Evolutionary conservation across 2,113 vertebrate species (phyloP).

Genomic region (Hemichromis elongatus): DNA sequence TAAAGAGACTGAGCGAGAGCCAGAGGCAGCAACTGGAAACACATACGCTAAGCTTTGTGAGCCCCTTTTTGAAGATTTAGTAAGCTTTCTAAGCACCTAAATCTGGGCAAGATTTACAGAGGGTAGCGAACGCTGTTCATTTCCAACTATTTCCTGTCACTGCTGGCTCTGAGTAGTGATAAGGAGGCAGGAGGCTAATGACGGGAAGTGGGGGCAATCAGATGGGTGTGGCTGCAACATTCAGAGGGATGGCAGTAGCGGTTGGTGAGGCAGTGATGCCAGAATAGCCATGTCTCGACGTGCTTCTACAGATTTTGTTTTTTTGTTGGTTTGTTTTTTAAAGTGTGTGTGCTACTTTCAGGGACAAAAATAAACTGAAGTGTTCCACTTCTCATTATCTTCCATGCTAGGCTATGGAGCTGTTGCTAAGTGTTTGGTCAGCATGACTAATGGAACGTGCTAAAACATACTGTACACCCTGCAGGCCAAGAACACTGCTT

Average conservation of each 20-base stretch:
- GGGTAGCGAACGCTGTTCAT: not conserved
- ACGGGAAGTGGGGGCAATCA: constrained; percentile 65
- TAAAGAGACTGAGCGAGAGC: not conserved
- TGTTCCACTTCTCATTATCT: constrained; percentile 43
- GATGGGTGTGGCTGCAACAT: constrained; percentile 41
- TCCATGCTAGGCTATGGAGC: not conserved
- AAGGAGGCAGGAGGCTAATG: constrained; percentile 56
- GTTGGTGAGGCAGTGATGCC: not conserved
- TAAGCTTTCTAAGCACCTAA: constrained; percentile 22
- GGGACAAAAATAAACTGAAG: constrained; percentile 52
- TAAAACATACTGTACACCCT: not conserved
- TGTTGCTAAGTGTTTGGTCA: constrained; percentile 8
- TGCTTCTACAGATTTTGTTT: not conserved
- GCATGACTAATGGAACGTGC: constrained; percentile 18
- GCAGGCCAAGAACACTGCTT: not conserved
- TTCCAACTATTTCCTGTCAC: constrained; percentile 61
- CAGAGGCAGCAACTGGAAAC: not conserved
- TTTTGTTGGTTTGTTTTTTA: not conserved
- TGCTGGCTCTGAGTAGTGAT: constrained; percentile 33
- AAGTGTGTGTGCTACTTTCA: constrained; percentile 33
- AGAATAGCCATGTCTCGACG: not conserved
- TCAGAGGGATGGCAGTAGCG: not conserved
- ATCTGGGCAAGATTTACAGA: constrained; percentile 19
- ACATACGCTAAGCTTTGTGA: not conserved
- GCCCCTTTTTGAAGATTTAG: not conserved